Conservation (phyloP, 2,888 invertebrate species). For the Apamea epomidion region DNA sequence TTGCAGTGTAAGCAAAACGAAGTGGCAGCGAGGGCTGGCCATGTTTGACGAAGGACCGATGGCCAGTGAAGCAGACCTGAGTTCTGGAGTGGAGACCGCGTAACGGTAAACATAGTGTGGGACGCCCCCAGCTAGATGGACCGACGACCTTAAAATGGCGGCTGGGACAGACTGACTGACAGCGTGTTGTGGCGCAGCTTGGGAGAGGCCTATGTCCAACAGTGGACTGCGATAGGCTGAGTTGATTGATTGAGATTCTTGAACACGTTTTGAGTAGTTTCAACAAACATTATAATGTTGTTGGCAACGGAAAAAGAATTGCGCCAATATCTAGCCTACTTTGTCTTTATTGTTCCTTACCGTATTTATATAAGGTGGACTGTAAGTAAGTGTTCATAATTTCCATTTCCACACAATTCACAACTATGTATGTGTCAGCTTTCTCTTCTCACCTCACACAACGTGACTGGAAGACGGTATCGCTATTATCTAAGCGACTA, state of each 20-base stretch:
- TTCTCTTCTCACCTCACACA: slow-evolving; percentile 15
- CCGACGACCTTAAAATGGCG: too few relatives aligned
- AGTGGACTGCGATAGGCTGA: too few relatives aligned
- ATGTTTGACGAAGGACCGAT: not conserved
- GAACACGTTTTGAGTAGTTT: not conserved
- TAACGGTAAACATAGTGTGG: too few relatives aligned
- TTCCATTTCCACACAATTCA: not conserved
- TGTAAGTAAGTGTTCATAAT: not conserved
- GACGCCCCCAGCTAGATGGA: too few relatives aligned
- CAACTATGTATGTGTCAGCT: slow-evolving; percentile 16
- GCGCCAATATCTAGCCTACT: not conserved
- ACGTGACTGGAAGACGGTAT: slow-evolving; percentile 1
- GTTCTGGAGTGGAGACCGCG: too few relatives aligned
- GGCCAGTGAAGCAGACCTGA: not conserved
- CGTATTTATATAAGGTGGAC: not conserved
- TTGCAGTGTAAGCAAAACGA: too few relatives aligned
- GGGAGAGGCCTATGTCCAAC: not conserved
- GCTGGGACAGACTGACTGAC: too few relatives aligned
- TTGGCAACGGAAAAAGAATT: not conserved
- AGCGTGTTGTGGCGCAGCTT: not conserved
- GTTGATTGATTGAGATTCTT: too few relatives aligned
- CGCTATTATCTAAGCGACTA: slow-evolving; percentile 25
- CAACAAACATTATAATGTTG: not conserved
- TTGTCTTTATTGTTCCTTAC: not conserved
- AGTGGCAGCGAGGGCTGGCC: too few relatives aligned